Base-by-base conservation (phyloP, 2,797 vertebrate species). In the Melanotaenia nigrans region DNA sequence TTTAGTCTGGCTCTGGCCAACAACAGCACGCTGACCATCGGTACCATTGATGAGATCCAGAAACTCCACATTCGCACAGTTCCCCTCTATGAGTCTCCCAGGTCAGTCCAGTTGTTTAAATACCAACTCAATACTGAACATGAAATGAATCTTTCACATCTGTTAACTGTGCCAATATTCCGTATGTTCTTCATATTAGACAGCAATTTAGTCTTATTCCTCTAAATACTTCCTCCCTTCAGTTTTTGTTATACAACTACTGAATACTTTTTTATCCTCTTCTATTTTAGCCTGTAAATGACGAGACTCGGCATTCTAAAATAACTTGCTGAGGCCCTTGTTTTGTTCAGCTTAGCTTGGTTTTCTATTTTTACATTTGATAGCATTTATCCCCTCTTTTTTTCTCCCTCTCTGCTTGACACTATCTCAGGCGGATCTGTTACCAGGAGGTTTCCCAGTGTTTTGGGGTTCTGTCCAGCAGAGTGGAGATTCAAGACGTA, bases 391-490 rank as follows among this genome's bases (percentile, higher is more conserved):
- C 12, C 7, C 13, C 61, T 1, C 2, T 28, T 6, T 11, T 51
- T 24, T 58, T 35, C 9, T 49, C 30, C 59, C 63, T 42, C 33
- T 54, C 25, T 11, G 12, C 45, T 16, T 36, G 24, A 32, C 79
- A 5, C 61, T 1, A 59, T 54, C 5, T 0, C 89, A 99, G 98
- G 91, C 96, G 98, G 73, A 99, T 99, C 93, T 99, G 98, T 79
- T 99, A 99, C 88, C 98, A 99, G 76, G 98, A 99, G 88, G 96
- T 97, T 1, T 99, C 98, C 0, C 98, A 99, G 90, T 99, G 98
- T 87, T 99, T 99, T 0, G 98, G 98, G 1, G 97, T 99, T 45
- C 94, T 99, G 49, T 98, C 97, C 11, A 99, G 97, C 89, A 92
- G 98, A 16, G 97, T 98, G 0, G 98, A 99, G 90, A 96, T 99